A percentile compares a stretch with the other conserved stretches of the same genome.
Conservation (phyloP, 2,888 invertebrate species). For the Trachelus tabidus region DNA sequence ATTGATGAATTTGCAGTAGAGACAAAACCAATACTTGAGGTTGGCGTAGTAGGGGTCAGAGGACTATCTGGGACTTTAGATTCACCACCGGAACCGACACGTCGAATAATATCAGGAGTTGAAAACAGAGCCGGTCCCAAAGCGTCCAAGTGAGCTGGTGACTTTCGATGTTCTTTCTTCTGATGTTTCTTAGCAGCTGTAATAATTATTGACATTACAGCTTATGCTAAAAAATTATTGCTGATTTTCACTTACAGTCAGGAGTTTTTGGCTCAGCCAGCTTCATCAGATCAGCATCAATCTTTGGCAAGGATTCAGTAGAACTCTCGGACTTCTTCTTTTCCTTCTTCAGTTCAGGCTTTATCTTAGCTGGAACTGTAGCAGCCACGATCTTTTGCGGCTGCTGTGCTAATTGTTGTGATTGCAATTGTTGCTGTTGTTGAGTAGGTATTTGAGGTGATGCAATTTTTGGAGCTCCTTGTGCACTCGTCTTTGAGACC, state of each 20-base stretch:
- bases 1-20: slow-evolving; percentile 4
- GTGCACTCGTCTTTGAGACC: slow-evolving; percentile 22
- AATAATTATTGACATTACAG: slow-evolving; percentile 16
- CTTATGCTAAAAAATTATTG: slow-evolving; percentile 4
- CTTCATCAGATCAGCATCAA: slow-evolving; percentile 33
- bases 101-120: slow-evolving; percentile 81
- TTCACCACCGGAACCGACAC: slow-evolving; percentile 72
- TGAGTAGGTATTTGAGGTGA: slow-evolving; percentile 16
- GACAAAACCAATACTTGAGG: slow-evolving; percentile 31
- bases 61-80: slow-evolving; percentile 56
- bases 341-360: slow-evolving; percentile 55
- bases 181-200: slow-evolving; percentile 53
- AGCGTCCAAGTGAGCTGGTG: slow-evolving; percentile 71
- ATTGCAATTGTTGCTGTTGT: slow-evolving; percentile 15
- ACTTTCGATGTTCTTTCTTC: slow-evolving; percentile 69
- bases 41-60: slow-evolving; percentile 45
- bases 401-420: slow-evolving; percentile 5
- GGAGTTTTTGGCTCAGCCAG: slow-evolving; percentile 39
- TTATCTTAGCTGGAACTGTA: slow-evolving; percentile 54
- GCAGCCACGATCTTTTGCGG: slow-evolving; percentile 17
- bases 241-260: slow-evolving; percentile 25
- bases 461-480: slow-evolving; percentile 6
- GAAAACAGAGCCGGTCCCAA: slow-evolving; percentile 77
- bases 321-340: slow-evolving; percentile 47
- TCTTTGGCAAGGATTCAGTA: slow-evolving; percentile 32